These are phyloP conservation scores for Onthophagus taurus DNA, from an alignment of 1,140 invertebrate genomes.

Conservation along the genomic window DNA sequence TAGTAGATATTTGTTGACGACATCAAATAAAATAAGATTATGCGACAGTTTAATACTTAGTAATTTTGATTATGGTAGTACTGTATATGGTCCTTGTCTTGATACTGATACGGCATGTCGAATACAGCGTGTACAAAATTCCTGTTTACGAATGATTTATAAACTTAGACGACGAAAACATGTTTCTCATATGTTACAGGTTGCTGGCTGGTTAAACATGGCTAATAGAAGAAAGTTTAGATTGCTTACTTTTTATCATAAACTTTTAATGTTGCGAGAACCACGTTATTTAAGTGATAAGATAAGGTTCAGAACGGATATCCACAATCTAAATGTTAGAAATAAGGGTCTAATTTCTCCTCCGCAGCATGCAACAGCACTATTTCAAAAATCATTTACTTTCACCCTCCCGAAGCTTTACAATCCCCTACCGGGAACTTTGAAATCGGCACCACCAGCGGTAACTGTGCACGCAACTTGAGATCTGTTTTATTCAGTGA, in stretches of 20 bases:
- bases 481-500: no score
- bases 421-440: no score
- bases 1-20: no score
- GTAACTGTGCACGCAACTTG: no score
- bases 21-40: no score
- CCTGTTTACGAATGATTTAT: conserved; percentile 6
- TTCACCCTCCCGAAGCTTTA: no score
- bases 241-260: background rate
- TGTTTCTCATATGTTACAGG: background rate
- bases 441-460: no score
- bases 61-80: conserved; percentile 1
- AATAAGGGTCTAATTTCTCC: background rate
- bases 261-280: background rate
- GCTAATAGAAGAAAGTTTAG: background rate
- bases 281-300: background rate
- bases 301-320: background rate
- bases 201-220: background rate
- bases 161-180: background rate
- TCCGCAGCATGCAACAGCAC: no score
- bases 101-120: background rate
- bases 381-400: no score
- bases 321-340: background rate
- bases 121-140: background rate
- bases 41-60: no score
- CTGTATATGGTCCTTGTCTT: background rate